Conservation (phyloP, 2,113 vertebrate species). For the Prunella himalayana region DNA sequence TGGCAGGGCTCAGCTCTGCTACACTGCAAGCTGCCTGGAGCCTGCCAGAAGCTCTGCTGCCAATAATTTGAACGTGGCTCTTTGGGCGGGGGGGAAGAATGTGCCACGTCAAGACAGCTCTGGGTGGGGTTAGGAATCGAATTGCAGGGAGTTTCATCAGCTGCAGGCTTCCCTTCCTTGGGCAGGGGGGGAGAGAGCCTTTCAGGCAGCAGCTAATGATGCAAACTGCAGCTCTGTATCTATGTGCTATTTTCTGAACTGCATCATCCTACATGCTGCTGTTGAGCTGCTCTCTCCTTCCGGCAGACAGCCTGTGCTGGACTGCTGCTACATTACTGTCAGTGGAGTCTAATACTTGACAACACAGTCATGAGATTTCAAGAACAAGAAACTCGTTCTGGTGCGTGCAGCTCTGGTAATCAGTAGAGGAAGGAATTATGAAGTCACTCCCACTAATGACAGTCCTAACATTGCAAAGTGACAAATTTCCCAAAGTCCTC, state of each 20-base stretch:
- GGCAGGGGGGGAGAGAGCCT: background rate
- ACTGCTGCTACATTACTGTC: background rate
- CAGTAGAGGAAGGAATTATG: background rate
- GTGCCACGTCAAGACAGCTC: background rate
- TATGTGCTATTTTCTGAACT: background rate
- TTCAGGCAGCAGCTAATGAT: background rate
- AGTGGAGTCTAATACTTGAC: background rate
- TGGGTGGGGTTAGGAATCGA: background rate
- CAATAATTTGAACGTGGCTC: background rate
- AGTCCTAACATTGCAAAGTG: background rate
- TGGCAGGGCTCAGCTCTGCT: background rate
- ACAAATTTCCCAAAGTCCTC: background rate
- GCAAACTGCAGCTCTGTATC: background rate
- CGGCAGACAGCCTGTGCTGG: background rate
- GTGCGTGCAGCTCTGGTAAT: background rate
- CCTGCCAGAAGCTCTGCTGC: background rate
- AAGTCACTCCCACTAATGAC: constrained; percentile 17
- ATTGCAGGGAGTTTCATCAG: constrained; percentile 23
- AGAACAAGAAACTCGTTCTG: background rate
- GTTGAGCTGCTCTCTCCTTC: background rate
- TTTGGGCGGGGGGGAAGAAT: background rate
- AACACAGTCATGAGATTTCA: background rate
- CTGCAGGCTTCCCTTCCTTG: background rate
- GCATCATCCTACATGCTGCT: background rate
- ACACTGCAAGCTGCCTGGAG: fast-evolving